phyloP scores from a whole-genome alignment of 2,113 vertebrate species.

The Peromyscus polionotus region DNA sequence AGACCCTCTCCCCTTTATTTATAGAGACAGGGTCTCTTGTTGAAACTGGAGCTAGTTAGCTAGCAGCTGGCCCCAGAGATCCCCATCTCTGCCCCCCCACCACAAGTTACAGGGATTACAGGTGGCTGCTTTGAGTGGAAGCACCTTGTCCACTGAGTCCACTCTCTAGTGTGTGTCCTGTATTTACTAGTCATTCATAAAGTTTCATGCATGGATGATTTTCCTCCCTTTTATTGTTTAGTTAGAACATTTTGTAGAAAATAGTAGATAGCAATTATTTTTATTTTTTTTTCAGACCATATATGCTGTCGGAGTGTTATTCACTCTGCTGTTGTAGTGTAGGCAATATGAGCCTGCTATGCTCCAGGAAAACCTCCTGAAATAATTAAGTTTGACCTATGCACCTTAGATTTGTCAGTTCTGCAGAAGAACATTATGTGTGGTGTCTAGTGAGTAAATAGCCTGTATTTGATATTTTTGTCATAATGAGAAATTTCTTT shows the following conservation, averaged over 20 bases:
- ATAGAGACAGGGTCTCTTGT: background rate
- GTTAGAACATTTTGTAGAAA: background rate
- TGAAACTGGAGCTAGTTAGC: background rate
- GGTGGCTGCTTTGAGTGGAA: background rate
- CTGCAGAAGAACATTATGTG: background rate
- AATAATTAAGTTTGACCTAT: background rate
- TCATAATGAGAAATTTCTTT: slow-evolving; percentile 36
- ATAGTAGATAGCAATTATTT: slow-evolving; percentile 47
- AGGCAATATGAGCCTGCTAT: background rate
- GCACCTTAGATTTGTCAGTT: background rate
- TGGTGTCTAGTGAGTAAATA: slow-evolving; percentile 25
- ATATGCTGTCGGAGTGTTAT: background rate
- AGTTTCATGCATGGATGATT: background rate
- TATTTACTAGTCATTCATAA: slow-evolving; percentile 43
- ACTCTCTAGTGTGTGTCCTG: background rate
- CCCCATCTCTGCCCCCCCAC: background rate
- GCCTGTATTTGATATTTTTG: slow-evolving; percentile 35
- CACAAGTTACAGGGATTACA: background rate
- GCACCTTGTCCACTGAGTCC: background rate
- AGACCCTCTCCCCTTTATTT: background rate
- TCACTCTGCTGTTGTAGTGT: background rate
- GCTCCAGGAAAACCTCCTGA: background rate
- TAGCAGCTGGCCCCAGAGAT: background rate
- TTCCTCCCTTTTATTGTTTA: background rate
- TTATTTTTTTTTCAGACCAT: slow-evolving; percentile 6